These are phyloP conservation scores for Dascyllus trimaculatus DNA, from an alignment of 2,113 vertebrate species.

Conservation along the genomic window DNA sequence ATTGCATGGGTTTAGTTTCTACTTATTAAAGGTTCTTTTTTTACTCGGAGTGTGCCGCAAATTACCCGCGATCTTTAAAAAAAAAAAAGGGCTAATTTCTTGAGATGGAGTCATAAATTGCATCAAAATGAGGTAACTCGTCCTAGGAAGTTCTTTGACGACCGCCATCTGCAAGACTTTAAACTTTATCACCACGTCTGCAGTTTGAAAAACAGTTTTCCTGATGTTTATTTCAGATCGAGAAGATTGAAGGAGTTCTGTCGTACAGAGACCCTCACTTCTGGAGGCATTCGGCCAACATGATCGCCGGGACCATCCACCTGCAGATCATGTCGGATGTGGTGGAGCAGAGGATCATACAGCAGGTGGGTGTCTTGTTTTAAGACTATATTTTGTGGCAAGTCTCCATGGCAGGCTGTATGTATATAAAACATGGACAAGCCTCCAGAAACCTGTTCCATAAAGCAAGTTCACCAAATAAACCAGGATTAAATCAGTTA, in stretches of 20 bases:
- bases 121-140: not conserved
- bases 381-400: too few relatives aligned
- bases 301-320: conserved; percentile 96
- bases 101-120: not conserved
- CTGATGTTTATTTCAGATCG: conserved; percentile 85
- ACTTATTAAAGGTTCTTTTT: too few relatives aligned
- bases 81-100: not conserved
- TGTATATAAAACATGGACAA: too few relatives aligned
- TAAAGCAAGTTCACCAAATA: too few relatives aligned
- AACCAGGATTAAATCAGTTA: too few relatives aligned
- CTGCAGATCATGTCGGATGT: conserved; percentile 95
- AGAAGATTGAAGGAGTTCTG: conserved; percentile 96
- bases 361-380: conserved; percentile 85
- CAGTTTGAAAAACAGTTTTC: too few relatives aligned
- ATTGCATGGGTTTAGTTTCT: not conserved
- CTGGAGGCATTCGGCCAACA: conserved; percentile 96
- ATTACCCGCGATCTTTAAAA: too few relatives aligned
- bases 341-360: conserved; percentile 94
- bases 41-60: too few relatives aligned
- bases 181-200: too few relatives aligned
- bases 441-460: too few relatives aligned
- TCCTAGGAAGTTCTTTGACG: not conserved
- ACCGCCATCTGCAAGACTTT: too few relatives aligned
- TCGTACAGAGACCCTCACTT: conserved; percentile 97
- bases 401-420: too few relatives aligned